Evolutionary conservation across 2,797 vertebrate genomes (phyloP), one percentile per base, ranked within the genome.

Genomic region (Caiman crocodilus): DNA sequence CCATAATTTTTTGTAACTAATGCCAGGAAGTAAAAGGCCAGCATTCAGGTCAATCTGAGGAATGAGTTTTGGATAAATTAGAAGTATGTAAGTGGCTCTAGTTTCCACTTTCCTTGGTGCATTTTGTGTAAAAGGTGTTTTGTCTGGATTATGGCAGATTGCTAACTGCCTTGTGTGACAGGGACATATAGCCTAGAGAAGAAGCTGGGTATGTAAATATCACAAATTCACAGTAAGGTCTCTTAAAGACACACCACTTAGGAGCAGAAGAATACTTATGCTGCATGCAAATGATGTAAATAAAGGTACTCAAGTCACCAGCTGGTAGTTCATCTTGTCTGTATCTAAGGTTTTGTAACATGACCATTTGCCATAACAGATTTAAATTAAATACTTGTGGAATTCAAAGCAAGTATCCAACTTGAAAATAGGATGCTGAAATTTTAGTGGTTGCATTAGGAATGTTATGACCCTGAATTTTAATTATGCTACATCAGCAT

Each of bases 381-480:
- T 92, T 82, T 84, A 82, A 69, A 9, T 69, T 57, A 35, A 67
- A 61, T 71, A 56, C 20, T 83, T 92, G 14, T 90, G 58, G 42
- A 84, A 87, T 80, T 74, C 42, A 64, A 74, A 84, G n/a, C 88
- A 76, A 74, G 60, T 61, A 30, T 63, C 30, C 69, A 83, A 61
- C 60, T 82, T 77, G 55, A 87, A 93, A 87, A 56, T 10, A 81
- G 14, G n/a, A 69, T 81, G 55, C 79, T 89, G 87, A 92, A 87
- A 88, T 93, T 87, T 84, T 94, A 95, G 69, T 42, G 15, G n/a
- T 67, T 90, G 30, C 84, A 32, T 94, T 87, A 80, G 84, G 67
- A 74, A 85, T 90, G 94, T 94, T 89, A 88, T 94, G 82, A 79
- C 89, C 26, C 26, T 89, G 73, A 76, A 93, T 95, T 95, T 94